Conservation (phyloP, 2,888 invertebrate species). For the Tipula helvola region DNA sequence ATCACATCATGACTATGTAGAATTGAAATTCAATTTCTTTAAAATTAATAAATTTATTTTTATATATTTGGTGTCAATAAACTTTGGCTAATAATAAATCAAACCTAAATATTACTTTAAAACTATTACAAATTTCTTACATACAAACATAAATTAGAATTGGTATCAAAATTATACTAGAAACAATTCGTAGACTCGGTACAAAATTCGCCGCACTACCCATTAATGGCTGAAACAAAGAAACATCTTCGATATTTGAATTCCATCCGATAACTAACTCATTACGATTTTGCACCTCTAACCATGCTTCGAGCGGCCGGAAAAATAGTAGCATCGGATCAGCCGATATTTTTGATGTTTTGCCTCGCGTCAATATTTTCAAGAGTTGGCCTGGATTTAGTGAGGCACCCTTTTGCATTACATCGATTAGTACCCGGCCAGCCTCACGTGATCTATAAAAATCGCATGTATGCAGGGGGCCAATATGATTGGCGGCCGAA, state of each 20-base stretch:
- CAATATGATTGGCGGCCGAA: conserved; percentile 52
- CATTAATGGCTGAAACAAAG: conserved; percentile 35
- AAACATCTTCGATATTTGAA: conserved; percentile 51
- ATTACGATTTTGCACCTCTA: conserved; percentile 59
- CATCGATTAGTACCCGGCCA: conserved; percentile 58
- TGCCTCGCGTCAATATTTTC: conserved; percentile 53
- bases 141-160: not conserved
- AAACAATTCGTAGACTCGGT: not conserved
- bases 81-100: not conserved
- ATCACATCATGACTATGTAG: no score
- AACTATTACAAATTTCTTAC: not conserved
- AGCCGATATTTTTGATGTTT: conserved; percentile 59
- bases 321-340: conserved; percentile 71
- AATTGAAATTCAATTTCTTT: not conserved
- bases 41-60: not conserved
- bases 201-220: not conserved
- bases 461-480: conserved; percentile 69
- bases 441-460: conserved; percentile 69
- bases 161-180: not conserved
- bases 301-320: conserved; percentile 64
- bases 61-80: not conserved
- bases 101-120: not conserved
- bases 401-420: conserved; percentile 55
- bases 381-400: conserved; percentile 60
- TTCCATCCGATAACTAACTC: conserved; percentile 66